Conservation (phyloP, 2,113 vertebrate genomes). For the Donacobius atricapilla region DNA sequence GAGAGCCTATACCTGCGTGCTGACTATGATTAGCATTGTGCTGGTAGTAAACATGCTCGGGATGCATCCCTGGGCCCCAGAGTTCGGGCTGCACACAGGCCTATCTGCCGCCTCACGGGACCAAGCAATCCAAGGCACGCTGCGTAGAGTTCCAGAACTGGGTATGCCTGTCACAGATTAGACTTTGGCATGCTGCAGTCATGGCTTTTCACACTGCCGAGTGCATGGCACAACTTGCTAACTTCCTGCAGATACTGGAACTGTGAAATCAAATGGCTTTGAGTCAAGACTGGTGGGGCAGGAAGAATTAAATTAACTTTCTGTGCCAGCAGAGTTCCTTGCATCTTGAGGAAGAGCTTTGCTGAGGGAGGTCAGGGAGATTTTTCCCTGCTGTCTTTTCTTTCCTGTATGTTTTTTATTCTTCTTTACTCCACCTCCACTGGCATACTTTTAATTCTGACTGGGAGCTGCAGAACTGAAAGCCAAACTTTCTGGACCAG, state of each 20-base stretch:
- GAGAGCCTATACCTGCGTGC: background rate
- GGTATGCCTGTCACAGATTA: background rate
- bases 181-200: background rate
- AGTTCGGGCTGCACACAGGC: background rate
- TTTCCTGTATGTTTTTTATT: background rate
- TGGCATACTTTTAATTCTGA: background rate
- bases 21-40: background rate
- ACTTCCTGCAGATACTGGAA: background rate
- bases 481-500: background rate
- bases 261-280: slow-evolving; percentile 32
- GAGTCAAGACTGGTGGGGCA: background rate
- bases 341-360: background rate
- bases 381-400: background rate
- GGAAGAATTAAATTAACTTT: slow-evolving; percentile 8
- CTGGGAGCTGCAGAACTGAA: background rate
- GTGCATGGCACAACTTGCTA: background rate
- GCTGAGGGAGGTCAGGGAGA: background rate
- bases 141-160: background rate
- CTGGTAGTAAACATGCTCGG: background rate
- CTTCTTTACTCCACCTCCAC: background rate
- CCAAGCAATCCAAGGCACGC: background rate
- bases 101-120: background rate
- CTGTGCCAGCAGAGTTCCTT: background rate
- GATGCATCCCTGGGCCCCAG: background rate
- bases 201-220: background rate